Conservation (phyloP, 2,797 vertebrate species). For the Notoglanidium macrostoma region DNA sequence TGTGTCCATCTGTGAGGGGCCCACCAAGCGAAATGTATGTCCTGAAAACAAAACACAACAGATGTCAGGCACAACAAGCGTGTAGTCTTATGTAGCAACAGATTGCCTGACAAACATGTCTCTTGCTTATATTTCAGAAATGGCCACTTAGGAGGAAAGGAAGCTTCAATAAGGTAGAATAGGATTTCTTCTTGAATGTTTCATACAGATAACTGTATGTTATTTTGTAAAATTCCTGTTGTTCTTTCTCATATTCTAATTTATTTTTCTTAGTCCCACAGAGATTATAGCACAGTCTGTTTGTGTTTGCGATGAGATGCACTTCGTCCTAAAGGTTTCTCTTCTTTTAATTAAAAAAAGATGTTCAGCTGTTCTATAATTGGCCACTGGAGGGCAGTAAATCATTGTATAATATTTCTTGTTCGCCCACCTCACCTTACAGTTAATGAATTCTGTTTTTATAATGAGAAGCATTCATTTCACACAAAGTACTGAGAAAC, state of each 20-base stretch:
- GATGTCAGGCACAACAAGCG: constrained; percentile 19
- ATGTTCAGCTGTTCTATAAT: neutral
- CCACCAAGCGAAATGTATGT: constrained; percentile 83
- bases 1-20: constrained; percentile 84
- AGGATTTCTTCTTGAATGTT: neutral
- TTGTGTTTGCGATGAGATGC: neutral
- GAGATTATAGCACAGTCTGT: neutral
- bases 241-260: neutral
- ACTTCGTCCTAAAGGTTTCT: neutral
- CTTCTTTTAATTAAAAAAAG: neutral
- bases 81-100: constrained; percentile 51
- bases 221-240: neutral
- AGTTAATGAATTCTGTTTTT: constrained; percentile 12
- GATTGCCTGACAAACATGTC: constrained; percentile 32
- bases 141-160: constrained; percentile 81
- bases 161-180: constrained; percentile 60
- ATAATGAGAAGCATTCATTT: neutral
- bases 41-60: constrained; percentile 39
- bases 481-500: neutral
- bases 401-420: constrained; percentile 34
- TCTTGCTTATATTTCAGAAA: constrained; percentile 68
- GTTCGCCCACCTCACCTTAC: neutral
- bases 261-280: neutral
- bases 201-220: neutral
- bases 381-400: constrained; percentile 58